Base-by-base conservation (phyloP, 2,888 invertebrate genomes). In the Synanthedon tipuliformis region DNA sequence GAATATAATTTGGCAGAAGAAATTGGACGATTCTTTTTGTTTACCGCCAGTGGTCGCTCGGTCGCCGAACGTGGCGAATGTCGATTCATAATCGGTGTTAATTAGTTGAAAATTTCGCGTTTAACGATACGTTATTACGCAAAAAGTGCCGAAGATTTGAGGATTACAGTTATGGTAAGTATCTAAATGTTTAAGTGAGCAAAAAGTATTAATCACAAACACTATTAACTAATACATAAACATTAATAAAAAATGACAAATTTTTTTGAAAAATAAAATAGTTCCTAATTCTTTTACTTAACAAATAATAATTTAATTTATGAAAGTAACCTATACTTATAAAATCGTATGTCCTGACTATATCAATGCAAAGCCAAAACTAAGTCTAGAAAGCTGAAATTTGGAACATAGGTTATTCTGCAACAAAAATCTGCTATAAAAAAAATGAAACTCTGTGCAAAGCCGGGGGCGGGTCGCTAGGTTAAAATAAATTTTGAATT, bases 81-180 rank as follows among this genome's bases (percentile, higher is more conserved):
- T 73, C 67, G 65, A 60, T 54, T 11, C 3, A 1, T 49, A 16
- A 52, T 53, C 52, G 53, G 56, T 53, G 55, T 56, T 59, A 51
- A 57, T 62, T 56, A 58, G 57, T 61, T 53, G 63, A 81, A 74
- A 65, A 86, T 85, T 78, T 70, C 83, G 68, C 81, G 77, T 58
- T 68, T 86, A 61, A 80, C 71, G 59, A 80, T 87, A 56, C 75
- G 75, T 53, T 81, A 80, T 69, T 71, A 69, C 64, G 65, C 79
- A 57, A 78, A 75, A 65, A 82, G 79, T 64, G 76, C 75, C 52
- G 78, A 81, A 60, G 80, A 82, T 65, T 73, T 83, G 65, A 75
- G 68, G 55, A 71, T 86, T 55, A 74, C 73, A 54, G 68, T 84
- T 55, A 78, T 78, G 86, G 86, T 86, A 66, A 81, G 84, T 69